phyloP scores from a whole-genome alignment of 1,140 invertebrate species.

The Drosophila prosaltans region DNA sequence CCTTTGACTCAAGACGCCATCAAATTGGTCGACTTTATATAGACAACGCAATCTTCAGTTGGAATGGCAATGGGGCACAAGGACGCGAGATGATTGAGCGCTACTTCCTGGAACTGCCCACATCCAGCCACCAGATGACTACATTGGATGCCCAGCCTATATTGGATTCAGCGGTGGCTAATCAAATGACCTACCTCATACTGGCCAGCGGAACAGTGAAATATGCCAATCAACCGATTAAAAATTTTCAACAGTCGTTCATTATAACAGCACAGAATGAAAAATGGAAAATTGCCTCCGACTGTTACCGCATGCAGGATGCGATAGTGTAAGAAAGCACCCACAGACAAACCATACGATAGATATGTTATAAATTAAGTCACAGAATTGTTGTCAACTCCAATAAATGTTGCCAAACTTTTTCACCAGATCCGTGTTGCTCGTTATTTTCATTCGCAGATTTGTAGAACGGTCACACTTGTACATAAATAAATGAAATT shows the following conservation, averaged over 20 bases:
- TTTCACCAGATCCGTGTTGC: neutral
- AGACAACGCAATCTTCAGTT: slow-evolving; percentile 90
- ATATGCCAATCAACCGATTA: slow-evolving; percentile 85
- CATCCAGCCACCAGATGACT: slow-evolving; percentile 87
- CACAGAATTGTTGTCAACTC: neutral
- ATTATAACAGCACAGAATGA: slow-evolving; percentile 91
- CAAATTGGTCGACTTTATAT: slow-evolving; percentile 90
- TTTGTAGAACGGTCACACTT: neutral
- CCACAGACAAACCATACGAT: neutral
- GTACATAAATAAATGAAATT: neutral
- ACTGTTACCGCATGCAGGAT: slow-evolving; percentile 91
- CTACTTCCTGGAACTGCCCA: slow-evolving; percentile 89
- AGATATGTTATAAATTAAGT: neutral
- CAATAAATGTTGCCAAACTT: neutral
- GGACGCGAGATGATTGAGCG: slow-evolving; percentile 91
- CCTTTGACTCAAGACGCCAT: slow-evolving; percentile 91
- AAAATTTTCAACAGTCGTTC: slow-evolving; percentile 92
- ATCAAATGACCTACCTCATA: slow-evolving; percentile 89
- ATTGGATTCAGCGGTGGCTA: slow-evolving; percentile 87
- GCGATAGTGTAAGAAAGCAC: slow-evolving; percentile 7
- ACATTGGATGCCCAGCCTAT: slow-evolving; percentile 92
- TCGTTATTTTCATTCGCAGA: neutral
- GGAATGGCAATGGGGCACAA: slow-evolving; percentile 92
- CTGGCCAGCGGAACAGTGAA: slow-evolving; percentile 89
- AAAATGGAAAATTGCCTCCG: slow-evolving; percentile 95